phyloP scores from a whole-genome alignment of 2,888 invertebrate genomes.

The Nomada fabriciana region DNA sequence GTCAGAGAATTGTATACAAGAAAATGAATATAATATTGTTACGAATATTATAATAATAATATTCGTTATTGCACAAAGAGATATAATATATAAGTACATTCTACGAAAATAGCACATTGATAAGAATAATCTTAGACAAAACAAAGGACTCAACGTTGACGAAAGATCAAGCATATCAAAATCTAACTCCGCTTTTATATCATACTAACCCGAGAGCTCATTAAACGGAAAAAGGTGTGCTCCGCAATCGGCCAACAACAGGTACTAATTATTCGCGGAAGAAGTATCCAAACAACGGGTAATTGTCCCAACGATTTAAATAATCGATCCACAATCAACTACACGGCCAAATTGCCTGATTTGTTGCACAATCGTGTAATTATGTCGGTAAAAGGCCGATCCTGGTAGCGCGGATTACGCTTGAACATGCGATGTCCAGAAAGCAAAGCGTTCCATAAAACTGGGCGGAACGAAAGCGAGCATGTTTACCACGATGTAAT shows the following conservation, averaged over 20 bases:
- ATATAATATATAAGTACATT: too few species aligned
- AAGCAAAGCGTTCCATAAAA: neutral
- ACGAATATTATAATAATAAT: too few species aligned
- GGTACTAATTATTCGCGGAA: conserved; percentile 10
- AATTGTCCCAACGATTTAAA: conserved; percentile 13
- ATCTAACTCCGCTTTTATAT: neutral
- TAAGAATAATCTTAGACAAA: too few species aligned
- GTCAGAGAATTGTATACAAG: too few species aligned
- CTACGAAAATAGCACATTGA: too few species aligned
- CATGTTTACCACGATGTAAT: conserved; percentile 17
- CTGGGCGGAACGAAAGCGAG: neutral
- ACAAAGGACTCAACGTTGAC: neutral
- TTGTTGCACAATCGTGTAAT: conserved; percentile 34
- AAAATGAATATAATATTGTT: too few species aligned
- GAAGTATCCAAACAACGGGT: conserved; percentile 14
- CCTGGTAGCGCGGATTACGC: neutral
- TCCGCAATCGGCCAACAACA: neutral
- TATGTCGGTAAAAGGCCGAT: conserved; percentile 17
- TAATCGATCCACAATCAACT: conserved; percentile 19
- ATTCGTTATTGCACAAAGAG: too few species aligned
- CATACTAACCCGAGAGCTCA: too few species aligned
- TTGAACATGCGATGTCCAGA: neutral
- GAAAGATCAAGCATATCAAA: neutral
- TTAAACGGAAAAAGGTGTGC: neutral
- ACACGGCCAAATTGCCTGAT: conserved; percentile 24